Evolutionary conservation across 2,113 vertebrate genomes (phyloP).

Genomic region (Aythya baeri): DNA sequence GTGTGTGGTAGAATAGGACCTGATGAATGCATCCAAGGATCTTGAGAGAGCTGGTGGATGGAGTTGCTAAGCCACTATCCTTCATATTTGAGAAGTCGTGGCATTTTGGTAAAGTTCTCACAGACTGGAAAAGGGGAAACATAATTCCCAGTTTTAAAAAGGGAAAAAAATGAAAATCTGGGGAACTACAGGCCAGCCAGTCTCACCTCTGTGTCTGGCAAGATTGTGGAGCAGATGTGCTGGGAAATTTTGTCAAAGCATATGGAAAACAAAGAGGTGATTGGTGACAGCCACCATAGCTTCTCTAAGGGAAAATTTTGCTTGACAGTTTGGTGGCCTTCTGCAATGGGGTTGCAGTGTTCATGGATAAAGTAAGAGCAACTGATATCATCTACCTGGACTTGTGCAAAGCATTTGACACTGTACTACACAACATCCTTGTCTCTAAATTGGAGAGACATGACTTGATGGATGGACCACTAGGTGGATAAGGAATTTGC

Average conservation of each 20-base stretch:
- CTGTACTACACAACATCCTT: neutral
- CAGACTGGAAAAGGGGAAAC: no score
- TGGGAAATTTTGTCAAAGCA: neutral
- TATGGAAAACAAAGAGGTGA: neutral
- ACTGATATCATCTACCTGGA: neutral
- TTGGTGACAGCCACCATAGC: neutral
- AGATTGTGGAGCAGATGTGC: neutral
- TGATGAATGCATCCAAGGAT: no score
- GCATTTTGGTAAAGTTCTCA: no score
- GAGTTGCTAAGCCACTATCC: no score
- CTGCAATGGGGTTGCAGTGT: neutral
- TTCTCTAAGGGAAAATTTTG: neutral
- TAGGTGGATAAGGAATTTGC: neutral
- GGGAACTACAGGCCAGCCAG: neutral
- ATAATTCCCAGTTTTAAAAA: no score
- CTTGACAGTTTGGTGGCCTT: neutral
- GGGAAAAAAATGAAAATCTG: no score
- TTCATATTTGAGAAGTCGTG: no score
- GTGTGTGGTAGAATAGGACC: no score
- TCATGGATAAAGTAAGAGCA: neutral
- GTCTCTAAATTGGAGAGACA: neutral
- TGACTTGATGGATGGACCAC: neutral
- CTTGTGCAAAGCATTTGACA: neutral
- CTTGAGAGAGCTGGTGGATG: no score
- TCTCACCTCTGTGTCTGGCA: neutral